These are phyloP conservation scores for Agrotis clavis DNA, from an alignment of 2,888 invertebrate species.

Conservation along the genomic window DNA sequence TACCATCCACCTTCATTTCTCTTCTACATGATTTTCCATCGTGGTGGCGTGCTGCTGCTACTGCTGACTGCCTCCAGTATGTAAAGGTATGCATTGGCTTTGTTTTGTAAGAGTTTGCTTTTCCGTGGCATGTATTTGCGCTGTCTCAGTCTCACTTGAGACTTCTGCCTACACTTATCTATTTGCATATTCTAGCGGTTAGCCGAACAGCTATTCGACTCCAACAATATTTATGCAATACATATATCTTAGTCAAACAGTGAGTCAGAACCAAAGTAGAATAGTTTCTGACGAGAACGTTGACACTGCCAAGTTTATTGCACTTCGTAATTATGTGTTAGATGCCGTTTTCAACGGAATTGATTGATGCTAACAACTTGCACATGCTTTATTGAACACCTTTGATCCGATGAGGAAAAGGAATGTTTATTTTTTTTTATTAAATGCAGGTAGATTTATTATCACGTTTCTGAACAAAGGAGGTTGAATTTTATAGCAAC, in stretches of 20 bases:
- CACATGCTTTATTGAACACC: constrained; percentile 29
- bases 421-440: constrained; percentile 13
- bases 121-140: no score
- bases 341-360: constrained; percentile 58
- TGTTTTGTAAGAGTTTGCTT: neutral
- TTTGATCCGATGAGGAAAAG: constrained; percentile 30
- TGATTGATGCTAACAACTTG: constrained; percentile 54
- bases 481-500: constrained; percentile 3
- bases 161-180: constrained; percentile 23
- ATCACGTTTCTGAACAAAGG: constrained; percentile 32
- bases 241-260: constrained; percentile 77
- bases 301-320: constrained; percentile 84
- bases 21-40: no score
- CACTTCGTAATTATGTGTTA: constrained; percentile 69
- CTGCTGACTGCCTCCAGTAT: no score
- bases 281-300: constrained; percentile 74
- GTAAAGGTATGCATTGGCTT: no score
- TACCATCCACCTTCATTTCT: no score
- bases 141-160: neutral
- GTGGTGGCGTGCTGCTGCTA: no score
- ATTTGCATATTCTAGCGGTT: constrained; percentile 63
- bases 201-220: constrained; percentile 71
- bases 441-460: constrained; percentile 19
- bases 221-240: constrained; percentile 73
- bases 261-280: constrained; percentile 75